Evolutionary conservation across 2,113 vertebrate species (phyloP).

Genomic region (Cygnus atratus): DNA sequence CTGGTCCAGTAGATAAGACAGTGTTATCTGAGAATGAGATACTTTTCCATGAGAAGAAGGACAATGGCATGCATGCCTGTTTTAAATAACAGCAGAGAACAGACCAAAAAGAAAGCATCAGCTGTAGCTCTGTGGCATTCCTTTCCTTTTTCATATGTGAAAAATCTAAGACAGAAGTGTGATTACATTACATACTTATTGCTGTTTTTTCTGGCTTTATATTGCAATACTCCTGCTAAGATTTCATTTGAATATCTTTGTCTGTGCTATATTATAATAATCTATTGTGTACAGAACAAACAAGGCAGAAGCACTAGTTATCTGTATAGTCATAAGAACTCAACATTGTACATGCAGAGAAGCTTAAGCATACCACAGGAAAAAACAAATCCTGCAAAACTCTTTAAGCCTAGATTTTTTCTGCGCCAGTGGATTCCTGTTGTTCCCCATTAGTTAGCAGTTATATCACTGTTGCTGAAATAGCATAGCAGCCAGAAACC

Average conservation of each 20-base stretch:
- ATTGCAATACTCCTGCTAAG: neutral
- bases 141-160: neutral
- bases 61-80: neutral
- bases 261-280: neutral
- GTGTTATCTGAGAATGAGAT: neutral
- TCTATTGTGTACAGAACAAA: neutral
- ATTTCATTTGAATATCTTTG: neutral
- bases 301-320: neutral
- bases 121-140: neutral
- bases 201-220: neutral
- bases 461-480: neutral
- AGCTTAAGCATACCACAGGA: neutral
- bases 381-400: neutral
- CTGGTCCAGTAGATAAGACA: neutral
- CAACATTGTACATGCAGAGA: neutral
- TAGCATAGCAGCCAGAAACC: neutral
- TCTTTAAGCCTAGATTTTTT: neutral
- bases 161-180: neutral
- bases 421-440: neutral
- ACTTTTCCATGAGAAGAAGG: neutral
- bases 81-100: neutral
- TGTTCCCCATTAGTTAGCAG: neutral
- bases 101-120: neutral
- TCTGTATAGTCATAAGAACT: neutral
- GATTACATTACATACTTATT: neutral